Base-by-base conservation (phyloP, 2,113 vertebrate genomes). In the Hippocampus barbouri region DNA sequence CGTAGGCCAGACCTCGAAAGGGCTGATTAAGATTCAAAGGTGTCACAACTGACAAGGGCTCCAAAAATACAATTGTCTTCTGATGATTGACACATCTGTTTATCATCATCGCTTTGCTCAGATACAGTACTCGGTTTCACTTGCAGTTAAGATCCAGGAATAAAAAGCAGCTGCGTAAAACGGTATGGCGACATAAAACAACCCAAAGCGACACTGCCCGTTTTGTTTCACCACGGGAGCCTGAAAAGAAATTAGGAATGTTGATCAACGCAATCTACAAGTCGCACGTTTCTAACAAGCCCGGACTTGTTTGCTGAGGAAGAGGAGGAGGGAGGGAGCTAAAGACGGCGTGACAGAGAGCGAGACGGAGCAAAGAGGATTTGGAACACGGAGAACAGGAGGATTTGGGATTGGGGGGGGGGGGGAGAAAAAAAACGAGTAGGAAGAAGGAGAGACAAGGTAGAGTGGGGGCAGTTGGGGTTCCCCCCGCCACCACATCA, bases 171-270 rank as follows among this genome's bases (percentile, higher is more conserved):
- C 71, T 8, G 78, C 53, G 76, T 79, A 62, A 83, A 80, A 87
- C 82, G 82, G 80, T 82, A 76, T 81, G 18, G 73, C 77, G 85
- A 89, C 85, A 74, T 80, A 86, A 38, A 38, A 38, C 82, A 82
- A 83, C 80, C 85, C 43, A 18, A 60, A 61, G 16, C 27, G 59
- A 34, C 59, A 34, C 27, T 90, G 89, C 89, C 85, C 87, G 43
- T 25, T 88, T 81, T 86, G 87, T 90, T 91, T 91, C 91, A 88
- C 86, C 87, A 85, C 68, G 72, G 34, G 73, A 30, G 75, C 69
- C 78, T 81, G 82, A 88, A 91, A 89, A 90, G 77, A 92, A 90
- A 92, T 92, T 89, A 87, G 90, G 90, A 91, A 91, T 91, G 89
- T 87, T 86, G 90, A 92, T 90, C 89, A 88, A 84, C 86, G 91